Conservation (phyloP, 2,113 vertebrate species). For the Cinclus cinclus region DNA sequence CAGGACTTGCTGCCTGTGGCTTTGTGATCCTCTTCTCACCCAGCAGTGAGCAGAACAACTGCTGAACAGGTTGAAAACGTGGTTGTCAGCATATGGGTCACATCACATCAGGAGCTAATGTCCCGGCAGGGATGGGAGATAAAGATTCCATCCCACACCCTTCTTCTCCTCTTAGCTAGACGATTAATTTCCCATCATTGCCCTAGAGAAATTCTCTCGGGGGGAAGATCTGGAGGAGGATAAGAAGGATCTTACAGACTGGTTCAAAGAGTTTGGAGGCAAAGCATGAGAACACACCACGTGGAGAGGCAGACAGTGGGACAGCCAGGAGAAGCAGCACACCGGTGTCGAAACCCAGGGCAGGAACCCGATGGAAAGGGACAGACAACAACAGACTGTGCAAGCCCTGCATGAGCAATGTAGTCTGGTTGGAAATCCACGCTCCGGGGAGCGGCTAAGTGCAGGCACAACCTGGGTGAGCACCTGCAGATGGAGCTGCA, state of each 20-base stretch:
- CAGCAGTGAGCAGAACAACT: background rate
- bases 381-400: background rate
- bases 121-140: background rate
- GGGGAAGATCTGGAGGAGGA: background rate
- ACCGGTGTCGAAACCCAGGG: background rate
- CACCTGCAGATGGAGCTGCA: constrained; percentile 59
- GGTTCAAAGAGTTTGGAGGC: background rate
- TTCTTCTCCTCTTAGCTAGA: constrained; percentile 26
- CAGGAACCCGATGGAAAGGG: background rate
- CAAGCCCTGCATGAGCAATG: background rate
- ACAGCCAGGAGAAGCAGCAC: background rate
- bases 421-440: accelerated
- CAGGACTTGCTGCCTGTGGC: background rate
- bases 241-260: background rate
- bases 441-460: accelerated
- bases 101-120: background rate
- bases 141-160: background rate
- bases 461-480: background rate
- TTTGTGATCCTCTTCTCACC: background rate
- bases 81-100: background rate
- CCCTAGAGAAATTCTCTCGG: background rate
- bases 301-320: background rate
- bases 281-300: background rate
- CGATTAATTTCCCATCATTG: background rate
- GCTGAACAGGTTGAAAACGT: background rate